Base-by-base conservation (phyloP, 2,888 invertebrate genomes). In the Barypeithes pellucidus region DNA sequence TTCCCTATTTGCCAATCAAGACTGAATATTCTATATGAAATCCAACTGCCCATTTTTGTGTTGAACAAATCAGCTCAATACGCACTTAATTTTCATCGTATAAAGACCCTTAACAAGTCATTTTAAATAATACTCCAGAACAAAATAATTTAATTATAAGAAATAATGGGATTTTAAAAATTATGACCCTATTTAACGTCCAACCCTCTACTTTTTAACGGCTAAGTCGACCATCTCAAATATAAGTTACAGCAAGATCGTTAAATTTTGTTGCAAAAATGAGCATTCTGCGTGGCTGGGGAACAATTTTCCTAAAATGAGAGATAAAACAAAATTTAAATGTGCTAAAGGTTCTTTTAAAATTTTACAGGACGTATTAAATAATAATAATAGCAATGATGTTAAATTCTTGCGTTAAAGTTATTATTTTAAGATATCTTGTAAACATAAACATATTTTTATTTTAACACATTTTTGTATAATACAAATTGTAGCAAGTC, bases 171-270 rank as follows among this genome's bases (percentile, higher is more conserved):
- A 5, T 47, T 47, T 47, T 20, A 7, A 20, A 47, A 47, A 18
- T 20, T 47, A 47, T 47, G 14, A 9, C 45, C 45, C 45, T 20
- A 18, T 47, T 47, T 20, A 4, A 47, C 20, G 45, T 18, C 1
- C 18, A 20, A 47, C n/a, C 5, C 14, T 43, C 43, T n/a, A 14
- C 45, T 2, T 47, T 18, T 47, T 33, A 82, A 81, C 79, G 82
- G 80, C 78, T 79, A 79, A 79, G 80, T 80, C 82, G 82, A 79
- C 82, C 83, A 80, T 82, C 83, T 79, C 79, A 75, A 82, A 85
- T 85, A 83, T 83, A 85, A 85, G 84, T 85, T 85, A 85, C 83
- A 80, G 78, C 77, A 78, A 83, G 81, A 81, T 81, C 82, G 84
- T 84, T 84, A 83, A 84, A 84, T 84, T 83, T 83, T 82, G 82